Evolutionary conservation across 2,888 invertebrate species (phyloP), one percentile per base, ranked within the genome.

Genomic region (Polyploca ridens): DNA sequence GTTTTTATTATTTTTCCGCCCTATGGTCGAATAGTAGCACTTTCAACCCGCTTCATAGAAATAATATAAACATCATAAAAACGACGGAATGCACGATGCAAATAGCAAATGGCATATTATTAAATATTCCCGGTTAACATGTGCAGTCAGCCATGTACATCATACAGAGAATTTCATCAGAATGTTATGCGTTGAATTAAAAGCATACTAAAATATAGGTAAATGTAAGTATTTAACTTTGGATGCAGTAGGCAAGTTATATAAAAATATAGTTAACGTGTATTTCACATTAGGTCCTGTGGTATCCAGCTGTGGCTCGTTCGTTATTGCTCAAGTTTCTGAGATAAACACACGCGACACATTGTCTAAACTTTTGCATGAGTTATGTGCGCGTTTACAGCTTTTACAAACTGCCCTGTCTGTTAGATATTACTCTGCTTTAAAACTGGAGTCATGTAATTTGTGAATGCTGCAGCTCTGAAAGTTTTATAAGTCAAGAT

Each of bases 361-460:
- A 82, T 81, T 81, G 84, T 85, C 80, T 77, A 82, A 84, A 86
- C 84, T 86, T 84, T 69, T 67, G 66, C 68, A 77, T 81, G 84
- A 84, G 74, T 84, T 80, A 85, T 85, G 79, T 70, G 73, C 72
- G n/a, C 54, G 73, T 67, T 71, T 71, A 77, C 72, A 64, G 72
- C 77, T 76, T 78, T 81, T 78, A 77, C 72, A 77, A 61, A 70
- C 73, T 73, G 68, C 72, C 66, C 67, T 54, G 16, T 61, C 58
- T 59, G 59, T 33, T 35, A 33, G 62, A 63, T 63, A 63, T 63
- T 63, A 38, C 57, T 38, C 41, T n/a, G 49, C 49, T 49, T 64
- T 33, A 58, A 64, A 62, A 62, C 58, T 62, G 16, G 19, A 19
- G 59, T 38, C 59, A 54, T 49, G 60, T 60, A 38, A 59, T 49